Evolutionary conservation across 2,797 vertebrate species (phyloP), one percentile per base, ranked within the genome.

Genomic region (Hydrolagus colliei): DNA sequence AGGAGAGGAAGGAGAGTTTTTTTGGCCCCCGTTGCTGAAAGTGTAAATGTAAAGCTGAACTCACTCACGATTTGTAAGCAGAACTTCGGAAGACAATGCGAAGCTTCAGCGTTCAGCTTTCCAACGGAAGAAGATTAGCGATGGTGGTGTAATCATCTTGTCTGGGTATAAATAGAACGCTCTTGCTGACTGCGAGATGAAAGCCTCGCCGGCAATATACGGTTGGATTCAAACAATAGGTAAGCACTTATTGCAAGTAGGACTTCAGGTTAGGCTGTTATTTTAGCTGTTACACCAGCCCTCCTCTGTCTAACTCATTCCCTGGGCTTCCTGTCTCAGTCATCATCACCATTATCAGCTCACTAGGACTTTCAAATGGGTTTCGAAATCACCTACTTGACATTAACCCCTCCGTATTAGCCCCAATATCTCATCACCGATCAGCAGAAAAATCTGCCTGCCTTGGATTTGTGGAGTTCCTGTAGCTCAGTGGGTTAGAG

Each of bases 241-340:
- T 68, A 18, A 18, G 32, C 14, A 41, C 35, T 84, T 84, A 41
- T 52, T 68, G 41, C 14, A 41, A 67, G 67, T 14, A 35, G 62
- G 5, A 82, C 35, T 77, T 68, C 62, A 82, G 61, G 13, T 14
- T 22, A 79, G 52, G 11, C 13, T 14, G 59, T 13, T 63, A 79
- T 79, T 27, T 77, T 61, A 77, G n/a, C 63, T 82, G 27, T 27
- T 13, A 82, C 78, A 82, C 62, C 62, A 68, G 14, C 16, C 27
- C 63, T 67, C 2, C 13, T 80, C 63, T 27, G 67, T 13, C 27
- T 82, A 35, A 32, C 63, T 0, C 27, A 65, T 12, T 16, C 27
- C 27, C n/a, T 75, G 10, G 32, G 41, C 41, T 3, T 52, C 41
- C 73, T 75, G 35, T 80, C 61, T 80, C 20, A 22, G 13, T 11